A percentile compares a stretch with the other conserved stretches of the same genome.
phyloP scores from a whole-genome alignment of 2,113 vertebrate species.

The Gymnobelideus leadbeateri region DNA sequence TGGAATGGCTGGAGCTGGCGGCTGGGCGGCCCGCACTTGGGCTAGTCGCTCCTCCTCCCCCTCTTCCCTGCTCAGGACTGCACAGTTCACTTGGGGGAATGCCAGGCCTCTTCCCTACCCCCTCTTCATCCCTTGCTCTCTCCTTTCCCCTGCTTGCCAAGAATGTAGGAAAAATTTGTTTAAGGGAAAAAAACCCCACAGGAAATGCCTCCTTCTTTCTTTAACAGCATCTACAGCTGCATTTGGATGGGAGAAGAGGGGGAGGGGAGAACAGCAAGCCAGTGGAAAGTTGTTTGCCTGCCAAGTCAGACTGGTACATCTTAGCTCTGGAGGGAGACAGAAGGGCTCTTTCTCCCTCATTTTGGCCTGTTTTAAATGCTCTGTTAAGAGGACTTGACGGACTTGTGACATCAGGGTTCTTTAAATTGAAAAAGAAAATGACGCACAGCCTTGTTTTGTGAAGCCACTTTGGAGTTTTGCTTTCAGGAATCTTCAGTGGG shows the following conservation, averaged over 20 bases:
- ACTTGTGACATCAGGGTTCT: constrained; percentile 71
- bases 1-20: background rate
- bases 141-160: constrained; percentile 83
- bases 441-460: constrained; percentile 35
- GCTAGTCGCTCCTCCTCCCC: background rate
- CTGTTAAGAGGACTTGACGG: constrained; percentile 51
- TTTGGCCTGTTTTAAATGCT: constrained; percentile 73
- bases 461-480: constrained; percentile 24
- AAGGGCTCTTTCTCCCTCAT: constrained; percentile 79
- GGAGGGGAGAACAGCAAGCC: constrained; percentile 76
- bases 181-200: constrained; percentile 81
- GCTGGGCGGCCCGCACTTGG: background rate
- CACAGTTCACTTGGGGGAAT: constrained; percentile 64
- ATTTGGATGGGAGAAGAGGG: constrained; percentile 81
- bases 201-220: constrained; percentile 89
- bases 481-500: constrained; percentile 27
- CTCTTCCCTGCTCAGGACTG: background rate
- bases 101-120: constrained; percentile 73
- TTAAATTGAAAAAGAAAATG: constrained; percentile 55
- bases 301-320: constrained; percentile 86
- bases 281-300: constrained; percentile 85
- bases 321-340: constrained; percentile 80
- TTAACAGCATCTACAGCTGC: constrained; percentile 84
- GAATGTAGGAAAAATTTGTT: constrained; percentile 83
- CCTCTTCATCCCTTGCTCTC: constrained; percentile 74